Conservation (phyloP, 2,888 invertebrate species). For the Parelbella ahira region DNA sequence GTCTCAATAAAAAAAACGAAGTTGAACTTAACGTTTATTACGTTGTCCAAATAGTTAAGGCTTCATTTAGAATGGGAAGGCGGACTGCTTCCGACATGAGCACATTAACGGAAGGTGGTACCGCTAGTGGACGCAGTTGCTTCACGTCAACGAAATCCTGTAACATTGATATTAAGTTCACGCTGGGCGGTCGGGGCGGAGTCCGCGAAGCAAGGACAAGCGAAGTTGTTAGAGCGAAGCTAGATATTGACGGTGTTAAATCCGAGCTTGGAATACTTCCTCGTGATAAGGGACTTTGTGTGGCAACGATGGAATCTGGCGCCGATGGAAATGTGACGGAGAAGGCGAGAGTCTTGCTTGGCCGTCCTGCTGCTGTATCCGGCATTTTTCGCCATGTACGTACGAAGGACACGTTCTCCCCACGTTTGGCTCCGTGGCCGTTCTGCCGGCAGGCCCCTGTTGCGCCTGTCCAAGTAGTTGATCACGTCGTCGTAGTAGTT, state of each 20-base stretch:
- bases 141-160: slow-evolving; percentile 74
- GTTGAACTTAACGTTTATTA: slow-evolving; percentile 51
- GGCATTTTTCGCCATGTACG: slow-evolving; percentile 77
- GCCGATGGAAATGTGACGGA: slow-evolving; percentile 83
- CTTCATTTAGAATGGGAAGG: slow-evolving; percentile 63
- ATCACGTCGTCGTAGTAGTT: slow-evolving; percentile 94
- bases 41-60: slow-evolving; percentile 56
- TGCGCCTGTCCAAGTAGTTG: slow-evolving; percentile 88
- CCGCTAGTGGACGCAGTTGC: slow-evolving; percentile 36
- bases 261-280: slow-evolving; percentile 83
- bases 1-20: slow-evolving; percentile 44
- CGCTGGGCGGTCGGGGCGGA: slow-evolving; percentile 48
- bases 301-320: slow-evolving; percentile 87
- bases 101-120: slow-evolving; percentile 3
- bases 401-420: slow-evolving; percentile 90
- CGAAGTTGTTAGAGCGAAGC: slow-evolving; percentile 72
- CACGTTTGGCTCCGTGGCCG: slow-evolving; percentile 90
- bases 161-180: slow-evolving; percentile 73
- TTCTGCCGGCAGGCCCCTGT: slow-evolving; percentile 84
- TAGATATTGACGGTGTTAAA: slow-evolving; percentile 74
- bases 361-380: slow-evolving; percentile 86
- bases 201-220: slow-evolving; percentile 69
- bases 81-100: slow-evolving; percentile 58
- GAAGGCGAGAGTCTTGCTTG: slow-evolving; percentile 78
- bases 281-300: slow-evolving; percentile 86